These are phyloP conservation scores for Origma solitaria DNA, from an alignment of 2,113 vertebrate genomes.

Conservation along the genomic window DNA sequence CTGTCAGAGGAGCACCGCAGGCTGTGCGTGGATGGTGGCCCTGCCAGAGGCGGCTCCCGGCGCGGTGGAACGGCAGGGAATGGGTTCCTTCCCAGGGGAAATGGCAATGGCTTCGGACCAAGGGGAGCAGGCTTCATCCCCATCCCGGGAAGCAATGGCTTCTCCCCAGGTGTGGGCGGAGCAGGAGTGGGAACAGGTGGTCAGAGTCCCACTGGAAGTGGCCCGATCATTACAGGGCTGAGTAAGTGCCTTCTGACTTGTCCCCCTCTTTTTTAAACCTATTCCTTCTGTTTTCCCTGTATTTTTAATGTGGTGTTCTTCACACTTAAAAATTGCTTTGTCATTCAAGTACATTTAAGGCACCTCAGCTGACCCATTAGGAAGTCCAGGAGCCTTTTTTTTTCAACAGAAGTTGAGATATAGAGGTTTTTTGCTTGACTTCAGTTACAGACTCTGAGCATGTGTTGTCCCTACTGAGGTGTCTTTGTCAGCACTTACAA, in stretches of 20 bases:
- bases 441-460: neutral
- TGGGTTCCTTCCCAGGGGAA: slow-evolving; percentile 43
- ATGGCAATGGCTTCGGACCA: slow-evolving; percentile 61
- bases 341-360: neutral
- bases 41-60: slow-evolving; percentile 64
- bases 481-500: neutral
- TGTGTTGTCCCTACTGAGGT: neutral
- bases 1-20: slow-evolving; percentile 76
- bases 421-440: neutral
- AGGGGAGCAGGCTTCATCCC: slow-evolving; percentile 71
- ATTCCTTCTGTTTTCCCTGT: neutral
- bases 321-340: neutral
- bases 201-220: slow-evolving; percentile 42
- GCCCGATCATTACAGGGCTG: slow-evolving; percentile 71
- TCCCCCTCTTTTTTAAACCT: neutral
- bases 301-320: neutral
- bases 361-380: neutral
- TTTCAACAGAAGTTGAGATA: neutral
- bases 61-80: slow-evolving; percentile 57
- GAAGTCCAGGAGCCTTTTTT: neutral
- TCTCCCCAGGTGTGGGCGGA: slow-evolving; percentile 62
- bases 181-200: slow-evolving; percentile 62
- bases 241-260: slow-evolving; percentile 64
- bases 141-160: slow-evolving; percentile 70
- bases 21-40: slow-evolving; percentile 71